Percentiles rank a stretch among this genome's conserved stretches.
phyloP scores from a whole-genome alignment of 2,113 vertebrate species.

The Triplophysa tibetana region DNA sequence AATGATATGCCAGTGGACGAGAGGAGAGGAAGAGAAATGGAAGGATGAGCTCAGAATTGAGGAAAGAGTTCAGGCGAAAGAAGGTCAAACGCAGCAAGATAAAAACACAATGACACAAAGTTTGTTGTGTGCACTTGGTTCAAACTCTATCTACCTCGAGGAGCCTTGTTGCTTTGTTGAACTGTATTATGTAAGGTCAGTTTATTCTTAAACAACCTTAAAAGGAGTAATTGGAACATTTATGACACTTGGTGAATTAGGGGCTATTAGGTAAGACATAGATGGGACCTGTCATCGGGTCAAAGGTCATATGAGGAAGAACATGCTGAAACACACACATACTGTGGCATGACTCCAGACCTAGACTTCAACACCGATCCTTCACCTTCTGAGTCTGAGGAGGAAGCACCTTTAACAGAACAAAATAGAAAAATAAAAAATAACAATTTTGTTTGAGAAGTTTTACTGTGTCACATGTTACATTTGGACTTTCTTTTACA shows the following conservation, averaged over 20 bases:
- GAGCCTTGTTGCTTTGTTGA: too few relatives aligned
- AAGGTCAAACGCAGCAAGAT: neutral
- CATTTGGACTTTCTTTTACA: too few relatives aligned
- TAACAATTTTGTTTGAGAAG: too few relatives aligned
- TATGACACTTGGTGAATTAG: slow-evolving; percentile 2
- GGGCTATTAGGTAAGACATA: slow-evolving; percentile 14
- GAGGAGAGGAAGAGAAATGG: slow-evolving; percentile 21
- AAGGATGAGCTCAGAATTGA: slow-evolving; percentile 4
- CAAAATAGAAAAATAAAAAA: neutral
- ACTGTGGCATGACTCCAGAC: slow-evolving; percentile 93
- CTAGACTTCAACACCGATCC: slow-evolving; percentile 77
- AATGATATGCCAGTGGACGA: slow-evolving; percentile 40
- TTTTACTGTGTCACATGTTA: too few relatives aligned
- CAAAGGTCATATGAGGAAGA: slow-evolving; percentile 23
- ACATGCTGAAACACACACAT: slow-evolving; percentile 66
- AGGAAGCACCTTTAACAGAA: slow-evolving; percentile 81
- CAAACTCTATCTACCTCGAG: neutral
- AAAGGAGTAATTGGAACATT: neutral
- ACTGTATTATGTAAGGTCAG: neutral
- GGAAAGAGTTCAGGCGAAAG: neutral
- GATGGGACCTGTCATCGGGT: neutral
- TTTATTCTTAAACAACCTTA: neutral
- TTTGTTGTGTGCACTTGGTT: neutral
- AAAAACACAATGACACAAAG: neutral
- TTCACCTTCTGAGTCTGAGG: slow-evolving; percentile 93